Evolutionary conservation across 1,140 invertebrate species (phyloP).

Genomic region (Trichoplusia ni): DNA sequence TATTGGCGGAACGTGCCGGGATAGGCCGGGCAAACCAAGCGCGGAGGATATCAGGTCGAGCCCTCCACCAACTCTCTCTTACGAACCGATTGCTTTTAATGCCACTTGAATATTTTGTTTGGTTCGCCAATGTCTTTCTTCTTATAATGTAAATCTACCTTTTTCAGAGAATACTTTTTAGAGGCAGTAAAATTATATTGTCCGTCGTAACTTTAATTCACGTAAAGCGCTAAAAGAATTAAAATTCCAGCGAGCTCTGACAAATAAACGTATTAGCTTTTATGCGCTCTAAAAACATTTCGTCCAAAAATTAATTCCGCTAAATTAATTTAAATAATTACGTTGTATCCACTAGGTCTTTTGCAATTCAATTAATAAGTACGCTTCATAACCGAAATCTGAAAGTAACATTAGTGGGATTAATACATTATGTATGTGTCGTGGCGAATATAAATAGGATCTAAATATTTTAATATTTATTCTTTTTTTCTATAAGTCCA

Average conservation of each 20-base stretch:
- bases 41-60: conserved; percentile 45
- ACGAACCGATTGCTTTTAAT: conserved; percentile 56
- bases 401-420: neutral
- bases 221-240: conserved; percentile 63
- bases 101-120: conserved; percentile 48
- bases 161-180: conserved; percentile 54
- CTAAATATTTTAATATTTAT: conserved; percentile 7
- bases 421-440: conserved; percentile 8
- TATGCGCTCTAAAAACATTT: conserved; percentile 51
- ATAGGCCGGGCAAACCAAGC: conserved; percentile 52
- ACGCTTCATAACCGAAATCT: neutral
- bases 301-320: conserved; percentile 12
- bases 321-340: conserved; percentile 22
- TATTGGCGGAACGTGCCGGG: conserved; percentile 78
- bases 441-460: neutral
- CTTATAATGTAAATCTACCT: conserved; percentile 44
- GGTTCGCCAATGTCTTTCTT: conserved; percentile 33
- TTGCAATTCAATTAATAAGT: neutral
- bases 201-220: conserved; percentile 63
- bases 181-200: conserved; percentile 63
- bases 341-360: neutral
- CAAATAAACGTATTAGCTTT: conserved; percentile 70
- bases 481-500: conserved; percentile 50
- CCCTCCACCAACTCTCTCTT: conserved; percentile 38
- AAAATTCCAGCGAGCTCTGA: conserved; percentile 63